Percentiles rank a stretch among this genome's conserved stretches.
Conservation (phyloP, 30 jellyfish, hydroid and myxozoan genomes). For the Aurelia aurita region DNA sequence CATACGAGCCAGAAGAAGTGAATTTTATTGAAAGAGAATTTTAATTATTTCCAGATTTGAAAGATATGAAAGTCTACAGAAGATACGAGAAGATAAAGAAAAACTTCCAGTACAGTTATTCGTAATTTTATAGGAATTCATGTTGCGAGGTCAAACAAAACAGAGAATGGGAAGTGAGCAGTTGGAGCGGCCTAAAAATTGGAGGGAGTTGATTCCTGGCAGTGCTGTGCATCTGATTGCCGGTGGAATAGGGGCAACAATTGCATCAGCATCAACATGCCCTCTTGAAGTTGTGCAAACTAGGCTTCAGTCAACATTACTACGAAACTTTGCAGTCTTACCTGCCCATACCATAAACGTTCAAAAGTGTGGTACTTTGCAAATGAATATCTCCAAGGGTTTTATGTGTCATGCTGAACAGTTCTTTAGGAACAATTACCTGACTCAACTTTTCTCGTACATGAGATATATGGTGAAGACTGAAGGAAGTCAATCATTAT, state of each 20-base stretch:
- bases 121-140: too few relatives aligned
- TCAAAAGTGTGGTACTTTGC: conserved; percentile 41
- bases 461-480: conserved; percentile 86
- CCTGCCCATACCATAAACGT: conserved; percentile 21
- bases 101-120: too few relatives aligned
- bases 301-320: conserved; percentile 74
- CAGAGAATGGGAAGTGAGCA: too few relatives aligned
- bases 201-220: conserved; percentile 60
- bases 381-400: conserved; percentile 27
- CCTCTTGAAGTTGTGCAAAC: conserved; percentile 86
- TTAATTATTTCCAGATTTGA: too few relatives aligned
- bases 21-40: too few relatives aligned
- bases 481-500: conserved; percentile 85
- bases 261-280: conserved; percentile 82
- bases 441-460: conserved; percentile 68
- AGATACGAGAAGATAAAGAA: too few relatives aligned
- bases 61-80: too few relatives aligned
- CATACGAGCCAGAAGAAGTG: too few relatives aligned
- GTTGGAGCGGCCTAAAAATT: conserved; percentile 6
- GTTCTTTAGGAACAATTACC: conserved; percentile 38
- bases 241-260: conserved; percentile 87
- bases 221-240: conserved; percentile 82
- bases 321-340: conserved; percentile 7
- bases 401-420: conserved; percentile 29
- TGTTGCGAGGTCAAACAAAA: too few relatives aligned